These are phyloP conservation scores for Pseudomyrmex gracilis DNA, from an alignment of 1,140 invertebrate species.

Conservation along the genomic window DNA sequence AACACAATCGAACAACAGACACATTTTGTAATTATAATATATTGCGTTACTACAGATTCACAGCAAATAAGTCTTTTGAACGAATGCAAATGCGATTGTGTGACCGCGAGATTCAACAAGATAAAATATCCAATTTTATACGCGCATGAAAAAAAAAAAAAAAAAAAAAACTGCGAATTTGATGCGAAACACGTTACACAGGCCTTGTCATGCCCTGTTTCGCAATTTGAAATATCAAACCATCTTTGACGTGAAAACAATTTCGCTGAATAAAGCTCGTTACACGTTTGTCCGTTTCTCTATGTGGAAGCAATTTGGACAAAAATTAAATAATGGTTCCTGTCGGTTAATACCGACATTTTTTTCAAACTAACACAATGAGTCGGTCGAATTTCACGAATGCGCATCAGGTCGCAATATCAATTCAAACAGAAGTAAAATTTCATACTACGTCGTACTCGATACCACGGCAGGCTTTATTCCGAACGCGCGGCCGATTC, in stretches of 20 bases:
- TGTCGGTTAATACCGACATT: background rate
- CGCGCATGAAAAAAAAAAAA: background rate
- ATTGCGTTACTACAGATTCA: background rate
- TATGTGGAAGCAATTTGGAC: background rate
- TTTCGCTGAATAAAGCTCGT: slow-evolving; percentile 6
- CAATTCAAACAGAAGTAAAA: slow-evolving; percentile 33
- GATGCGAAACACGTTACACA: background rate
- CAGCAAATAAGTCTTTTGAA: background rate
- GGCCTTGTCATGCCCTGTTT: background rate
- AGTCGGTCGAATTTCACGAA: slow-evolving; percentile 17
- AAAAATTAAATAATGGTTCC: background rate
- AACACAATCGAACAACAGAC: too few species aligned
- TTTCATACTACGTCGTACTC: slow-evolving; percentile 18
- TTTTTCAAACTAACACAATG: slow-evolving; percentile 4
- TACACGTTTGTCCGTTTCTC: background rate
- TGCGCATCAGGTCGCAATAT: slow-evolving; percentile 18
- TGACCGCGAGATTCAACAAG: background rate
- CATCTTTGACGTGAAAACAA: background rate
- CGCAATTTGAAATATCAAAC: background rate
- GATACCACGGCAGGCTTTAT: slow-evolving; percentile 9
- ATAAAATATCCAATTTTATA: background rate
- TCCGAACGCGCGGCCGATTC: slow-evolving; percentile 1
- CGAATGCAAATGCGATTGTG: background rate
- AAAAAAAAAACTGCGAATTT: background rate
- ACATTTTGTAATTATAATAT: too few species aligned